Percentiles rank a stretch among this genome's conserved stretches.
These are phyloP conservation scores for Dasypolia templi DNA, from an alignment of 2,888 invertebrate genomes.

Conservation along the genomic window DNA sequence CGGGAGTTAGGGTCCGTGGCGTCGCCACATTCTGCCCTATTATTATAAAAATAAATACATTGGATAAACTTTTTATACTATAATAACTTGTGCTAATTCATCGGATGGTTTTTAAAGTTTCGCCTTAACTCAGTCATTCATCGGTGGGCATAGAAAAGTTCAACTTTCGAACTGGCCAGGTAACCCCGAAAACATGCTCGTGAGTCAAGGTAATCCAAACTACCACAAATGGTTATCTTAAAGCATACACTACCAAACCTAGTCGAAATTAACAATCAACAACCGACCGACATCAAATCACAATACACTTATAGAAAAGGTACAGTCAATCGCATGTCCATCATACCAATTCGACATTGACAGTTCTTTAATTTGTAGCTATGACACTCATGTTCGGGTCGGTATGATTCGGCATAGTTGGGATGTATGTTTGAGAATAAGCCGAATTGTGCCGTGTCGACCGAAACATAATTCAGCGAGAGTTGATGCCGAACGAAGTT, in stretches of 20 bases:
- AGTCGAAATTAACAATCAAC: conserved; percentile 12
- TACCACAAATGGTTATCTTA: not conserved
- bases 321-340: not conserved
- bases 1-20: too few relatives aligned
- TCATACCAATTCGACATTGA: not conserved
- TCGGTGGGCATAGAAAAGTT: not conserved
- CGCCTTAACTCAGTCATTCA: not conserved
- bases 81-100: not conserved
- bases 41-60: too few relatives aligned
- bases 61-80: too few relatives aligned
- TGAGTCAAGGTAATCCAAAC: not conserved
- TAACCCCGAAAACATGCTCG: not conserved
- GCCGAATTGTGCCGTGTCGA: too few relatives aligned
- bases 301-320: conserved; percentile 35
- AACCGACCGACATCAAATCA: conserved; percentile 21
- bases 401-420: too few relatives aligned
- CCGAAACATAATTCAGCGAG: too few relatives aligned
- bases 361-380: too few relatives aligned
- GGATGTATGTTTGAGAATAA: too few relatives aligned
- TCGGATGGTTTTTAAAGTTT: not conserved
- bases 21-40: too few relatives aligned
- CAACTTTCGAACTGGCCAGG: not conserved
- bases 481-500: too few relatives aligned
- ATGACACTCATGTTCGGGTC: too few relatives aligned
- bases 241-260: not conserved